Evolutionary conservation across 2,888 invertebrate genomes (phyloP), one percentile per base, ranked within the genome.

Genomic region (Hypomecis atomaria): DNA sequence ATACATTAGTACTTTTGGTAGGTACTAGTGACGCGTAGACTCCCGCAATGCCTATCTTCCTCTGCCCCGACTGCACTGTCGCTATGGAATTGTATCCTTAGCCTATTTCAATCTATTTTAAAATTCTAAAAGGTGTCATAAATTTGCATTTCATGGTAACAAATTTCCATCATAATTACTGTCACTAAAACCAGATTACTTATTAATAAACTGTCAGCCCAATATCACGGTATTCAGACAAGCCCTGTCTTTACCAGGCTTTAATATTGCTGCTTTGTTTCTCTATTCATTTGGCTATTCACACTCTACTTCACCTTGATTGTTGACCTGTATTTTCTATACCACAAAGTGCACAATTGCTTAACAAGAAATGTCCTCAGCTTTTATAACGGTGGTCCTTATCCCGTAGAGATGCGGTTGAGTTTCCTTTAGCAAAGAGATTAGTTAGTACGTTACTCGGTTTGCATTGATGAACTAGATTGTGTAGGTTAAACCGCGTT

Each of bases 241-340:
- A 48, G 40, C 36, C 5, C 50, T 55, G 59, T 63, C 64, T 11
- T 49, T 33, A 34, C 40, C 55, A 55, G 34, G 13, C 49, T 40
- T 42, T 49, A 54, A 59, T 56, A 59, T 45, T 54, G 47, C 37
- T 44, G 49, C 56, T 52, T 64, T 64, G 64, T 64, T 59, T 45
- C 44, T 53, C 47, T 40, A 54, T 54, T 45, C 44, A 62, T 43
- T 54, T 38, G 33, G 23, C 48, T 37, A 23, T 55, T 54, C 60
- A 55, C 62, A 56, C 56, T 40, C 45, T 47, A 33, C 38, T 47
- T 44, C 56, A 50, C 56, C 9, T 7, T 56, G 45, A 13, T 38
- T 37, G 33, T 6, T 33, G 37, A 40, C 13, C 47, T 47, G 38
- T 47, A 56, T 37, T 37, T 8, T n/a, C 47, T n/a, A 8, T 3